phyloP scores from a whole-genome alignment of 2,113 vertebrate genomes.

The Aepyceros melampus region DNA sequence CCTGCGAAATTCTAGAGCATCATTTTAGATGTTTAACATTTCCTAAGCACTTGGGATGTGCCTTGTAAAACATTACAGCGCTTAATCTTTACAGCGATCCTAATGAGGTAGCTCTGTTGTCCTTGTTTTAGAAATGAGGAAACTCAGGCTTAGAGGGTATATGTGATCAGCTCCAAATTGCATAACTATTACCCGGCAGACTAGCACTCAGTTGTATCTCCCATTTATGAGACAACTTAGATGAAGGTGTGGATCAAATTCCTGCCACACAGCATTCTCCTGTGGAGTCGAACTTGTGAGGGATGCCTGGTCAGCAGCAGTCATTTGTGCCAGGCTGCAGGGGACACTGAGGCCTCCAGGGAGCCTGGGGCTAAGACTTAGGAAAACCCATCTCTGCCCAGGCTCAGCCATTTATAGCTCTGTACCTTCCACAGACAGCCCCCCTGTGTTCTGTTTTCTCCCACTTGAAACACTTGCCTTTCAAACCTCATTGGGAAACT shows the following conservation, averaged over 20 bases:
- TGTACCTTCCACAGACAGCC: not conserved
- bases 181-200: not conserved
- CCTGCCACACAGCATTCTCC: not conserved
- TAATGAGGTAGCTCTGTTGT: not conserved
- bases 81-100: not conserved
- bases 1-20: not conserved
- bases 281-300: not conserved
- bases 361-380: not conserved
- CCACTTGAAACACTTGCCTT: not conserved
- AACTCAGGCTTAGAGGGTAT: not conserved
- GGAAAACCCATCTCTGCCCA: not conserved
- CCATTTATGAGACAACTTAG: not conserved
- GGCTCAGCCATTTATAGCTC: not conserved
- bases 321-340: not conserved
- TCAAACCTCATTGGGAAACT: not conserved
- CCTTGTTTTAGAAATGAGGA: constrained; percentile 1
- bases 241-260: not conserved
- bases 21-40: not conserved
- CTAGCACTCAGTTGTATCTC: not conserved
- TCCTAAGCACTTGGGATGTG: not conserved
- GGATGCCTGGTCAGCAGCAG: not conserved
- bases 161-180: not conserved
- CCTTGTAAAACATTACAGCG: not conserved
- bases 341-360: not conserved
- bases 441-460: not conserved